These are phyloP conservation scores for Rhimphoctona megacephalus DNA, from an alignment of 2,888 invertebrate genomes.

Conservation along the genomic window DNA sequence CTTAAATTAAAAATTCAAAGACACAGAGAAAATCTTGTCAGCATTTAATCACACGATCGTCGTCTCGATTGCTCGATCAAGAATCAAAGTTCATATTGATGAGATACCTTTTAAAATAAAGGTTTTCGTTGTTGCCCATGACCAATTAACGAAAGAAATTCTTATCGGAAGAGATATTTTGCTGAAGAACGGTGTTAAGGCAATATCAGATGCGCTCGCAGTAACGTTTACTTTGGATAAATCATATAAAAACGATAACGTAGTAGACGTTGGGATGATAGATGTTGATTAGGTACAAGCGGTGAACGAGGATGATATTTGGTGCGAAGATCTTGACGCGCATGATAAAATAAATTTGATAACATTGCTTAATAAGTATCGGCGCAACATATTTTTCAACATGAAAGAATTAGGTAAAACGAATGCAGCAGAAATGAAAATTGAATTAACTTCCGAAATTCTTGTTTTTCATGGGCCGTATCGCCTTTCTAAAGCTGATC, in stretches of 20 bases:
- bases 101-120: slow-evolving; percentile 59
- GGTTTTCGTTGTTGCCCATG: slow-evolving; percentile 65
- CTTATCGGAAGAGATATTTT: slow-evolving; percentile 69
- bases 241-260: neutral
- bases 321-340: slow-evolving; percentile 18
- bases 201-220: slow-evolving; percentile 34
- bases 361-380: slow-evolving; percentile 42
- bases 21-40: slow-evolving; percentile 48
- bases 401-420: slow-evolving; percentile 54
- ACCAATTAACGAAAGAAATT: slow-evolving; percentile 60
- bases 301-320: slow-evolving; percentile 32
- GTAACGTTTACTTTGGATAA: slow-evolving; percentile 32
- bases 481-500: slow-evolving; percentile 64
- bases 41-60: slow-evolving; percentile 68
- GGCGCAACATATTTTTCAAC: slow-evolving; percentile 26
- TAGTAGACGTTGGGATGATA: slow-evolving; percentile 10
- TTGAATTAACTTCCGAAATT: slow-evolving; percentile 16
- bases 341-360: neutral
- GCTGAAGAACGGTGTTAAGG: slow-evolving; percentile 44
- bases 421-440: slow-evolving; percentile 37
- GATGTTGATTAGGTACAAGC: neutral
- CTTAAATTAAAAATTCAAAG: slow-evolving; percentile 50
- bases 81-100: slow-evolving; percentile 59
- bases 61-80: slow-evolving; percentile 56
- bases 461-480: slow-evolving; percentile 67